Percentiles rank a stretch among this genome's conserved stretches.
Evolutionary conservation across 2,888 invertebrate species (phyloP).

Genomic region (Acleris laterana): DNA sequence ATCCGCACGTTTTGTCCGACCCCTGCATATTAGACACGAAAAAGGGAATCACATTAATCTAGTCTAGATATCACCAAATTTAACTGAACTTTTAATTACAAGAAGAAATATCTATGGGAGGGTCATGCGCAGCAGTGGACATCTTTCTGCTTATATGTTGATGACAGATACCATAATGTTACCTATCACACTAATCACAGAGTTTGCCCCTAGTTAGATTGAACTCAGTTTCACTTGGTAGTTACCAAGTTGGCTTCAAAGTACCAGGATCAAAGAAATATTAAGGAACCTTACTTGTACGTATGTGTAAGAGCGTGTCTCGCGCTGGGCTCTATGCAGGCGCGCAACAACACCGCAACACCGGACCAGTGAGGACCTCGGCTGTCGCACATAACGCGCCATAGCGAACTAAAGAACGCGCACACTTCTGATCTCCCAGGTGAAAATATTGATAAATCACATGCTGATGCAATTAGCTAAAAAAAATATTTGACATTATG

Average conservation of each 20-base stretch:
- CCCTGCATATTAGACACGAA: too few relatives aligned
- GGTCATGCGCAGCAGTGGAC: too few relatives aligned
- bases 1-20: too few relatives aligned
- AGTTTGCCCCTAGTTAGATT: too few relatives aligned
- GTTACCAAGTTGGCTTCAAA: not conserved
- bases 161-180: too few relatives aligned
- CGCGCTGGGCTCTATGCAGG: constrained; percentile 86
- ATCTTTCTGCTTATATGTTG: too few relatives aligned
- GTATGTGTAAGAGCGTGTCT: constrained; percentile 87
- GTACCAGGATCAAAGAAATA: not conserved
- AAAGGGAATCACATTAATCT: too few relatives aligned
- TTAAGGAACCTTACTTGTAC: constrained; percentile 75
- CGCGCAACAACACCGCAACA: constrained; percentile 86
- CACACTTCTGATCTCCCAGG: constrained; percentile 86
- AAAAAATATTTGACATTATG: constrained; percentile 43
- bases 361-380: constrained; percentile 87
- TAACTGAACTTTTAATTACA: too few relatives aligned
- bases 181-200: too few relatives aligned
- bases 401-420: constrained; percentile 87
- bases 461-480: constrained; percentile 86
- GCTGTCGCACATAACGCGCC: constrained; percentile 86
- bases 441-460: constrained; percentile 87
- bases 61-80: too few relatives aligned
- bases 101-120: too few relatives aligned
- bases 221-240: too few relatives aligned